Evolutionary conservation across 2,797 vertebrate genomes (phyloP).

Genomic region (Okamejei kenojei): DNA sequence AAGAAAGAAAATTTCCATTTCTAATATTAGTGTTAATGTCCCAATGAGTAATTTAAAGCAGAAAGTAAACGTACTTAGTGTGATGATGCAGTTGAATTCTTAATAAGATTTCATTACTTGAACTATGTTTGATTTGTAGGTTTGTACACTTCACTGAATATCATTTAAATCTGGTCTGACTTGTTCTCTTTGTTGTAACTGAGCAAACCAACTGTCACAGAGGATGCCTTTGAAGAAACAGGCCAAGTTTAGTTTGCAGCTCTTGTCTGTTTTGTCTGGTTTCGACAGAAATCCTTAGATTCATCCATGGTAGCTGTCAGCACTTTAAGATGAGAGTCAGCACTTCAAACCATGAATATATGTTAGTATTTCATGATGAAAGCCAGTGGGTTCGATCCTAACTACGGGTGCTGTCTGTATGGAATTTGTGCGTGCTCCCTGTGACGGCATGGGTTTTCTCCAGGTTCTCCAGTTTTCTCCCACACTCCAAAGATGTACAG

Average conservation of each 20-base stretch:
- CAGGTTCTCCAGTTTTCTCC: no score
- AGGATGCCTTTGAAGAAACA: not conserved
- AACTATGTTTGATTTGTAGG: not conserved
- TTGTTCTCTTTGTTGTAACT: not conserved
- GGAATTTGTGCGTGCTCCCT: no score
- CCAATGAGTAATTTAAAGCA: not conserved
- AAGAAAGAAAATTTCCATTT: not conserved
- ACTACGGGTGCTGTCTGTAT: no score
- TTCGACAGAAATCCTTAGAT: not conserved
- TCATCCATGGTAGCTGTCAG: not conserved
- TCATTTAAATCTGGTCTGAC: not conserved
- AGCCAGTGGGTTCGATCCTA: not conserved
- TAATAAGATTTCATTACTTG: not conserved
- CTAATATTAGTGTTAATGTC: not conserved
- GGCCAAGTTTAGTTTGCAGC: not conserved
- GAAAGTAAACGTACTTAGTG: not conserved
- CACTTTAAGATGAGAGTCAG: not conserved
- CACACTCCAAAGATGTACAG: no score
- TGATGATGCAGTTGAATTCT: not conserved
- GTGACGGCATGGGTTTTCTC: no score
- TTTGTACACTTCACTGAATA: not conserved
- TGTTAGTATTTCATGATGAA: not conserved
- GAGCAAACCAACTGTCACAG: not conserved
- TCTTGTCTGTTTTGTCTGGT: not conserved
- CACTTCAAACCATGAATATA: not conserved